Evolutionary conservation across 2,797 vertebrate genomes (phyloP).

Genomic region (Epinephelus awoara): DNA sequence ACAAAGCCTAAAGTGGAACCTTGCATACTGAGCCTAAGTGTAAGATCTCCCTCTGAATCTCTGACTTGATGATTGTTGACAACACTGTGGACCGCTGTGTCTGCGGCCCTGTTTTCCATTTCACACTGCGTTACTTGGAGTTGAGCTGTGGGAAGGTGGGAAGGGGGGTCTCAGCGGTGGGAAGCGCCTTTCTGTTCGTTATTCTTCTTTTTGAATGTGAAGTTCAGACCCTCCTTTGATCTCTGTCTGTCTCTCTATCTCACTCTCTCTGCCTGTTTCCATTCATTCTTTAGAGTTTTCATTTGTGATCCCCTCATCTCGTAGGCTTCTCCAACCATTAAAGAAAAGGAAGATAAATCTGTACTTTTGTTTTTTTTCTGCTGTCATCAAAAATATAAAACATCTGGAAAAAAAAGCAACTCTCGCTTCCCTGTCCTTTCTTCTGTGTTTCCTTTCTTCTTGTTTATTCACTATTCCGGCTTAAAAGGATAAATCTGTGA

Average conservation of each 20-base stretch:
- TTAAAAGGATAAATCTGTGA: slow-evolving; percentile 6
- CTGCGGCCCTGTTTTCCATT: slow-evolving; percentile 69
- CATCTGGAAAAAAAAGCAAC: slow-evolving; percentile 70
- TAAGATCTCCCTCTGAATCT: slow-evolving; percentile 73
- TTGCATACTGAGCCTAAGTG: slow-evolving; percentile 85
- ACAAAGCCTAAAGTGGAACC: slow-evolving; percentile 78
- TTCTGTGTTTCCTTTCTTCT: slow-evolving; percentile 43
- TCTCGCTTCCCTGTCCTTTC: slow-evolving; percentile 67
- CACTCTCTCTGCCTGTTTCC: slow-evolving; percentile 63
- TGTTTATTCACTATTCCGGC: slow-evolving; percentile 5
- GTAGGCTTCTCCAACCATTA: slow-evolving; percentile 75
- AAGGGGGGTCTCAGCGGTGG: slow-evolving; percentile 64
- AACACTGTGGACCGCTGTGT: slow-evolving; percentile 67
- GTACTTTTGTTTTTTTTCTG: slow-evolving; percentile 78
- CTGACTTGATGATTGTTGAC: slow-evolving; percentile 73
- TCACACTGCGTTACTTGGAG: slow-evolving; percentile 63
- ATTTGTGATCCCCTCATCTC: slow-evolving; percentile 75
- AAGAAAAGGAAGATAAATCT: slow-evolving; percentile 72
- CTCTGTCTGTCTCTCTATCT: slow-evolving; percentile 48
- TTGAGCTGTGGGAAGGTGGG: slow-evolving; percentile 60
- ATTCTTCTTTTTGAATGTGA: slow-evolving; percentile 70
- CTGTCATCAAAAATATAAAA: slow-evolving; percentile 85
- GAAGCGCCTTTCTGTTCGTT: slow-evolving; percentile 67
- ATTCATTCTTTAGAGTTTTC: slow-evolving; percentile 73
- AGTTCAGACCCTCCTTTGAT: slow-evolving; percentile 74